Percentiles rank a stretch among this genome's conserved stretches.
Conservation (phyloP, 2,888 invertebrate genomes). For the Ectemnius cavifrons region DNA sequence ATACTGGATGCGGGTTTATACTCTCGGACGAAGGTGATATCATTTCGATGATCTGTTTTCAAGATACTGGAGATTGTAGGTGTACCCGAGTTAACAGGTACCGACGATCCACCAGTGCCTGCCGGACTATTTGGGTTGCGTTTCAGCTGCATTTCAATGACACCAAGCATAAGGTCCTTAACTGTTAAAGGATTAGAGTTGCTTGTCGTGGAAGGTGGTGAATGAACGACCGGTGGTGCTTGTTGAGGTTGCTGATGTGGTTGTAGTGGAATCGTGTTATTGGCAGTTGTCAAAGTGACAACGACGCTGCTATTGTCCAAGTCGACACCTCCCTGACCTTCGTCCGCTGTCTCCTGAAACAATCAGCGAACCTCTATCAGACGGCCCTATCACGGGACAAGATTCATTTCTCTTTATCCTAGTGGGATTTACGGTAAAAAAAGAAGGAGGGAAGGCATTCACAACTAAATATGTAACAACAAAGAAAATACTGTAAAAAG, state of each 20-base stretch:
- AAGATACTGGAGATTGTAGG: slow-evolving; percentile 83
- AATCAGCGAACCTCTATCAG: slow-evolving; percentile 76
- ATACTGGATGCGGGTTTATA: slow-evolving; percentile 75
- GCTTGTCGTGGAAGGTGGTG: slow-evolving; percentile 70
- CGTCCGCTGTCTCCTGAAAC: slow-evolving; percentile 89
- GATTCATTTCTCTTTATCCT: slow-evolving; percentile 35
- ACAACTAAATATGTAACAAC: background rate
- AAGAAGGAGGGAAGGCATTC: background rate
- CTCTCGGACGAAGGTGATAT: slow-evolving; percentile 80
- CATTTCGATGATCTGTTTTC: slow-evolving; percentile 80
- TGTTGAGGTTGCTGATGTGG: slow-evolving; percentile 69
- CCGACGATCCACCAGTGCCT: slow-evolving; percentile 65
- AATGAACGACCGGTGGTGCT: slow-evolving; percentile 71
- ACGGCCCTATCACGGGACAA: slow-evolving; percentile 71
- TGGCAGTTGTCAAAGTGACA: slow-evolving; percentile 67
- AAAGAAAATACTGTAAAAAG: background rate
- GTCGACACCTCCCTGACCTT: slow-evolving; percentile 82
- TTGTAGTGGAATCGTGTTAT: slow-evolving; percentile 70
- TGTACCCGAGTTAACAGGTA: slow-evolving; percentile 78
- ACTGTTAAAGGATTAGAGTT: slow-evolving; percentile 85
- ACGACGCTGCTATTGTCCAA: slow-evolving; percentile 71
- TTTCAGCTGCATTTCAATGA: slow-evolving; percentile 89
- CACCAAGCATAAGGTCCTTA: slow-evolving; percentile 89
- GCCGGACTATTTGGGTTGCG: slow-evolving; percentile 81
- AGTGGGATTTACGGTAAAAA: slow-evolving; percentile 1